Evolutionary conservation across 2,113 vertebrate genomes (phyloP).

Genomic region (Dicaeum eximium): DNA sequence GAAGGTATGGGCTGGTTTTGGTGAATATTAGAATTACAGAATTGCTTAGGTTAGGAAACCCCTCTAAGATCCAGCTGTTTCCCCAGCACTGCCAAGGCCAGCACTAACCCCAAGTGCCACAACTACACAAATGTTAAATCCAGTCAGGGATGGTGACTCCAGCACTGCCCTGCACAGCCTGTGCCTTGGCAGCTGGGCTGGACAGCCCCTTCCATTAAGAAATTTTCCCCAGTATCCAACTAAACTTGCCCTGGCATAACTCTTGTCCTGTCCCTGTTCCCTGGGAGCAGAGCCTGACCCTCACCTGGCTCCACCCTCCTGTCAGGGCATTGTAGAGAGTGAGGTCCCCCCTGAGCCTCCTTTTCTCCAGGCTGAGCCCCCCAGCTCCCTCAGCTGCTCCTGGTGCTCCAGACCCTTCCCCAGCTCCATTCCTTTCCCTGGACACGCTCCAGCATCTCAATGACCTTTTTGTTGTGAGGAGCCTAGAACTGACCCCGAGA

Average conservation of each 20-base stretch:
- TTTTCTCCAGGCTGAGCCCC: background rate
- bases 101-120: background rate
- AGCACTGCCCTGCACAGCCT: background rate
- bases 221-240: background rate
- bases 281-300: background rate
- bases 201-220: background rate
- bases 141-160: background rate
- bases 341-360: background rate
- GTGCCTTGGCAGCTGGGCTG: background rate
- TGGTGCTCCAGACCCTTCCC: background rate
- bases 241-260: background rate
- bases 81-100: background rate
- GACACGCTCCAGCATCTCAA: background rate
- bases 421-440: background rate
- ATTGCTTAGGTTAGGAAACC: background rate
- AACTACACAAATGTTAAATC: background rate
- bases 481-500: background rate
- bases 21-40: background rate
- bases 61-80: background rate
- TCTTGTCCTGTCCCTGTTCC: background rate
- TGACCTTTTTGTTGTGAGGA: background rate
- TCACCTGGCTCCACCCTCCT: background rate
- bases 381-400: background rate
- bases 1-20: background rate
- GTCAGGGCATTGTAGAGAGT: background rate